Conservation (phyloP, 2,113 vertebrate species). For the Neodon shergylaensis region DNA sequence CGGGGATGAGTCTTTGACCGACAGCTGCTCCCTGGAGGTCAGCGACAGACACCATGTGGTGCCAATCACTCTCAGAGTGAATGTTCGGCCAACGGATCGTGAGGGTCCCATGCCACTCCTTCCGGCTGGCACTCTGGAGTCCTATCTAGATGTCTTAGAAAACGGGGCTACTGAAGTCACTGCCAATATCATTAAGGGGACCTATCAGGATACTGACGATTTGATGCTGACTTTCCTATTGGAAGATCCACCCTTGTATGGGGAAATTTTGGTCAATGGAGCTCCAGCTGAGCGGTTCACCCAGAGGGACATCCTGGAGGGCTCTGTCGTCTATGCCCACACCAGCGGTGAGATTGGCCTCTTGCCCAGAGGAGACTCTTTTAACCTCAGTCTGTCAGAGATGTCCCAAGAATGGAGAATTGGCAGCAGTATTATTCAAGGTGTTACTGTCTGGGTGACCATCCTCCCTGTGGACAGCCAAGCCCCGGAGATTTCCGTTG, state of each 20-base stretch:
- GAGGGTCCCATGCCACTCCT: slow-evolving; percentile 88
- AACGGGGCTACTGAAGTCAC: slow-evolving; percentile 95
- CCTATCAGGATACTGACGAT: slow-evolving; percentile 90
- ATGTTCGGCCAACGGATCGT: slow-evolving; percentile 89
- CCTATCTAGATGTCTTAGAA: slow-evolving; percentile 94
- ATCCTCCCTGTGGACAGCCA: slow-evolving; percentile 96
- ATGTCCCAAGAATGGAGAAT: slow-evolving; percentile 94
- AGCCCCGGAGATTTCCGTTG: slow-evolving; percentile 91
- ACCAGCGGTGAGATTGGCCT: slow-evolving; percentile 94
- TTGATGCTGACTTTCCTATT: slow-evolving; percentile 95
- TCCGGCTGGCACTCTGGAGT: slow-evolving; percentile 92
- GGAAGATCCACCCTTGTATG: slow-evolving; percentile 90
- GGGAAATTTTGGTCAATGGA: slow-evolving; percentile 92
- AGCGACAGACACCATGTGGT: slow-evolving; percentile 94
- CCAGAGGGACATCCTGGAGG: slow-evolving; percentile 94
- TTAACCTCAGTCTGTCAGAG: slow-evolving; percentile 95
- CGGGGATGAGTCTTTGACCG: slow-evolving; percentile 89
- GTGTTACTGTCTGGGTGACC: slow-evolving; percentile 93
- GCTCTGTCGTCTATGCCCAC: slow-evolving; percentile 93
- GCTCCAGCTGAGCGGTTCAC: slow-evolving; percentile 90
- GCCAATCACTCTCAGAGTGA: slow-evolving; percentile 92
- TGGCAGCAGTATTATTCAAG: slow-evolving; percentile 90
- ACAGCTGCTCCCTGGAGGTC: slow-evolving; percentile 92
- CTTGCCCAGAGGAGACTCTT: slow-evolving; percentile 90
- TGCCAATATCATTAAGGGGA: slow-evolving; percentile 91